These are phyloP conservation scores for Andrena marginata DNA, from an alignment of 2,888 invertebrate species.

Conservation along the genomic window DNA sequence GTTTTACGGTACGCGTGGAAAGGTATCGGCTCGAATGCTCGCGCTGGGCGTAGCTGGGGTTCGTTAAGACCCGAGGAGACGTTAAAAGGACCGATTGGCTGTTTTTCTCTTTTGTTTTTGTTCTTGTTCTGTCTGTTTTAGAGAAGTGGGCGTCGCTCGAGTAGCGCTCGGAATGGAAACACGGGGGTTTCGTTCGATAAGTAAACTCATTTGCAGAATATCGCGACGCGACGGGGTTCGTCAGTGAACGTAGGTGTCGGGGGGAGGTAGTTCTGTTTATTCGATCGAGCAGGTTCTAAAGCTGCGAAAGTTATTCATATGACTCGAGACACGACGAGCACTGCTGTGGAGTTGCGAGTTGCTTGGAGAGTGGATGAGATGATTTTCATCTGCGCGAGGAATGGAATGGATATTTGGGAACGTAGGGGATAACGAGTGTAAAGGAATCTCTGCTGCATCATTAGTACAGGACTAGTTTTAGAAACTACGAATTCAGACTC, in stretches of 20 bases:
- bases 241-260: too few species aligned
- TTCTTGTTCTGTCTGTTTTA: not conserved
- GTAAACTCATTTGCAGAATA: slow-evolving; percentile 25
- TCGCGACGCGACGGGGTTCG: not conserved
- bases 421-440: too few species aligned
- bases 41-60: slow-evolving; percentile 25
- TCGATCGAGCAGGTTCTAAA: not conserved
- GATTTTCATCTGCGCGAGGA: too few species aligned
- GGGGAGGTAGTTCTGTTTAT: not conserved
- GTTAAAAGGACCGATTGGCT: slow-evolving; percentile 6
- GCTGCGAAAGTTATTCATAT: not conserved
- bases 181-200: not conserved
- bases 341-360: too few species aligned
- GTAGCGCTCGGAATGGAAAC: slow-evolving; percentile 1
- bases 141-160: slow-evolving; percentile 7
- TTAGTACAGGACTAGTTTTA: too few species aligned
- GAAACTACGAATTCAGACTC: too few species aligned
- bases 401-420: too few species aligned
- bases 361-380: too few species aligned
- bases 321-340: not conserved
- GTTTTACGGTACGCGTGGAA: slow-evolving; percentile 1
- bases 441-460: too few species aligned
- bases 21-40: not conserved
- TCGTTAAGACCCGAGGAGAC: slow-evolving; percentile 37
- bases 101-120: not conserved